Percentiles rank a stretch among this genome's conserved stretches.
Evolutionary conservation across 2,888 invertebrate species (phyloP).

Genomic region (Petrophora chlorosata): DNA sequence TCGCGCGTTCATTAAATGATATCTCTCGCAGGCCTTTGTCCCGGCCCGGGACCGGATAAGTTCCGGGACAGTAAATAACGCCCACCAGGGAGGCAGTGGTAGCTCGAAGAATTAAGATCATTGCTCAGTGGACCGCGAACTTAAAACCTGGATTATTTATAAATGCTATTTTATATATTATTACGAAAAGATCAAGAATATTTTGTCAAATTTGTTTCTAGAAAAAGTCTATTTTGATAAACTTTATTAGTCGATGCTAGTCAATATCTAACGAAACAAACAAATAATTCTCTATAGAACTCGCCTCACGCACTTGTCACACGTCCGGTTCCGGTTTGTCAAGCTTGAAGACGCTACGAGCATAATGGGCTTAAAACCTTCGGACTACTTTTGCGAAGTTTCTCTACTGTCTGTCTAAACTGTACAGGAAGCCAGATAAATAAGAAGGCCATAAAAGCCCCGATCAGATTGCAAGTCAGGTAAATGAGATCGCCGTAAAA

Average conservation of each 20-base stretch:
- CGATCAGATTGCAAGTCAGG: conserved; percentile 12
- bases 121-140: conserved; percentile 16
- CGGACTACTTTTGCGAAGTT: too few relatives aligned
- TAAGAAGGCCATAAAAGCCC: conserved; percentile 2
- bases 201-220: not conserved
- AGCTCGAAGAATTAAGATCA: conserved; percentile 22
- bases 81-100: conserved; percentile 33
- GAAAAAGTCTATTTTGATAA: too few relatives aligned
- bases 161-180: too few relatives aligned
- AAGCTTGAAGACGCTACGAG: too few relatives aligned
- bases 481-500: conserved; percentile 14
- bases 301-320: too few relatives aligned
- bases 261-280: too few relatives aligned
- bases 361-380: too few relatives aligned
- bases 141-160: conserved; percentile 2
- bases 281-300: too few relatives aligned
- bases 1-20: conserved; percentile 48
- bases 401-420: not conserved
- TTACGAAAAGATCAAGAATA: not conserved
- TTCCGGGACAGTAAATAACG: conserved; percentile 39
- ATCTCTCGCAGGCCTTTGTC: conserved; percentile 38
- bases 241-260: too few relatives aligned
- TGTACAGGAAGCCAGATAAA: not conserved
- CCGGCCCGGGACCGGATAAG: conserved; percentile 25
- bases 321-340: too few relatives aligned